These are phyloP conservation scores for Aldabrachelys gigantea DNA, from an alignment of 2,113 vertebrate species.

Conservation along the genomic window DNA sequence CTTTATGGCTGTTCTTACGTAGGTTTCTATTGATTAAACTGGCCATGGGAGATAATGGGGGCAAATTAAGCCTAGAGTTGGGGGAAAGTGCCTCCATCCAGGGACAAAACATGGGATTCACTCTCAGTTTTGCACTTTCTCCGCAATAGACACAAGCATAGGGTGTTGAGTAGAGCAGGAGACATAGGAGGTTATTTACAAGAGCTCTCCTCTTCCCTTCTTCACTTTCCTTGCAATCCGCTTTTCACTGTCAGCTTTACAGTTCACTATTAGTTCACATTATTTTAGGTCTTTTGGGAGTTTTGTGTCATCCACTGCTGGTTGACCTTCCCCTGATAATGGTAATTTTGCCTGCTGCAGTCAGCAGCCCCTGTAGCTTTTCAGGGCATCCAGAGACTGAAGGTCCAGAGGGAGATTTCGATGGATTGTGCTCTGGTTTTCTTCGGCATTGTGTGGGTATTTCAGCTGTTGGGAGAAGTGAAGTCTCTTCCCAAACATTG, in stretches of 20 bases:
- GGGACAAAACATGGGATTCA: neutral
- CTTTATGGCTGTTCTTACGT: neutral
- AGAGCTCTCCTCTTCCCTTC: neutral
- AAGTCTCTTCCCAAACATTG: neutral
- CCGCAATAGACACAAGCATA: neutral
- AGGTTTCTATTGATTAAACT: neutral
- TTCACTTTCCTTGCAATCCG: neutral
- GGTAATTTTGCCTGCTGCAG: neutral
- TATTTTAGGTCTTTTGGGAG: neutral
- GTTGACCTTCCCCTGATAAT: neutral
- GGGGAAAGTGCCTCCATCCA: neutral
- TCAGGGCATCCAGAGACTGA: accelerated
- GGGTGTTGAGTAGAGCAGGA: neutral
- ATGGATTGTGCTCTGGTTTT: neutral
- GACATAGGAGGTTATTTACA: neutral
- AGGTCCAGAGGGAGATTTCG: neutral
- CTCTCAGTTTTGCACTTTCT: neutral
- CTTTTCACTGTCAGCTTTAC: neutral
- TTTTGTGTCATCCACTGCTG: neutral
- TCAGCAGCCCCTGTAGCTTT: neutral
- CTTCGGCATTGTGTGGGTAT: neutral
- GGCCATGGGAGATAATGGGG: neutral
- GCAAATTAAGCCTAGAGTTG: neutral
- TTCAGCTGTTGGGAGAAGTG: neutral
- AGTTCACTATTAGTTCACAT: accelerated